phyloP scores from a whole-genome alignment of 2,888 invertebrate genomes.

The Cremastobaeus sp. region DNA sequence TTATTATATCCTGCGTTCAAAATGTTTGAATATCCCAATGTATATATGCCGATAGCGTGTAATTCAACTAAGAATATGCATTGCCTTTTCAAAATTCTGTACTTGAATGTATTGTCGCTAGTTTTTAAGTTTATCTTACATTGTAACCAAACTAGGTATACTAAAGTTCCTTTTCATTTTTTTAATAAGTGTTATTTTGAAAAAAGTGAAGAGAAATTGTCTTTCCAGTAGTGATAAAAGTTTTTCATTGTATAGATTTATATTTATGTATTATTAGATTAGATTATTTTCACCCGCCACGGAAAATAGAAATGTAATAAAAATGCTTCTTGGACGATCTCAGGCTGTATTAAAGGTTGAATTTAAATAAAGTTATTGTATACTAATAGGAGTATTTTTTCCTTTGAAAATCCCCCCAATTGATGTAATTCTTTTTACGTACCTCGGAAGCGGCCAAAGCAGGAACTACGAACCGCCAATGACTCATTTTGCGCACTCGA shows the following conservation, averaged over 20 bases:
- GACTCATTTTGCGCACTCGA: too few species aligned
- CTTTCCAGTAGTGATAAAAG: slow-evolving; percentile 36
- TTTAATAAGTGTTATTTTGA: too few species aligned
- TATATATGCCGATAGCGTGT: too few species aligned
- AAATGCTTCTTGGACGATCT: slow-evolving; percentile 37
- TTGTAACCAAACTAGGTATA: slow-evolving; percentile 14
- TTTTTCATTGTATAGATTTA: slow-evolving; percentile 38
- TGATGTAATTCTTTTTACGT: too few species aligned
- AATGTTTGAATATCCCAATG: too few species aligned
- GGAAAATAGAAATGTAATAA: slow-evolving; percentile 16
- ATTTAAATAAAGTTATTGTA: slow-evolving; percentile 37
- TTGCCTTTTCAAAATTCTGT: neutral
- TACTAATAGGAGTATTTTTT: too few species aligned
- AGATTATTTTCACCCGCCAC: slow-evolving; percentile 6
- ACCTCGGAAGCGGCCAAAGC: too few species aligned
- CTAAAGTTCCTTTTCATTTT: slow-evolving; percentile 27
- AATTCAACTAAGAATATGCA: too few species aligned
- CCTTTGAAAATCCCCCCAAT: too few species aligned
- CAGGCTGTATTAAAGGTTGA: slow-evolving; percentile 24
- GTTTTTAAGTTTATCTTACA: slow-evolving; percentile 8
- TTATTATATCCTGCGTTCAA: too few species aligned
- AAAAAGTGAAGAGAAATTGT: slow-evolving; percentile 29
- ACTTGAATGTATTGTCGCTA: slow-evolving; percentile 4
- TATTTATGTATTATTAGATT: slow-evolving; percentile 35
- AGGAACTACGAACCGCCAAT: too few species aligned